Evolutionary conservation across 2,113 vertebrate species (phyloP).

Genomic region (Paedocypris sp.): DNA sequence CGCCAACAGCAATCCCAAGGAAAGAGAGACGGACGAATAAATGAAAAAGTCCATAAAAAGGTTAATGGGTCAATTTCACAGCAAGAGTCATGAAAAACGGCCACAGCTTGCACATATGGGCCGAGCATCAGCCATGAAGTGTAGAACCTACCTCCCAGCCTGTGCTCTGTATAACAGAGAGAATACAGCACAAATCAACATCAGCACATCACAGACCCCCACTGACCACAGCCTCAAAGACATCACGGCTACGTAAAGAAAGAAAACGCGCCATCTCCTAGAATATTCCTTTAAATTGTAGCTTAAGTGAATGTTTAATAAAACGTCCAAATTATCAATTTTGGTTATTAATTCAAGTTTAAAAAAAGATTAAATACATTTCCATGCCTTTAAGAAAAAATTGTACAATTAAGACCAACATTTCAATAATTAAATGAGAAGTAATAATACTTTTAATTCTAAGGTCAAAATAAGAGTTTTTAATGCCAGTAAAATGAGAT

Average conservation of each 20-base stretch:
- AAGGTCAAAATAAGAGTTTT: too few species aligned
- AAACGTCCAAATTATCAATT: too few species aligned
- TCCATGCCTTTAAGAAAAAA: too few species aligned
- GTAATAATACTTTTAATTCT: too few species aligned
- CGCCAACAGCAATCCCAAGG: constrained; percentile 51
- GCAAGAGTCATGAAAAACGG: constrained; percentile 78
- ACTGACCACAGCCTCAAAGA: neutral
- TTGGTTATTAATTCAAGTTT: too few species aligned
- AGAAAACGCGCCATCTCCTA: too few species aligned
- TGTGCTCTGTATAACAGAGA: constrained; percentile 98
- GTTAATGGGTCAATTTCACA: constrained; percentile 85
- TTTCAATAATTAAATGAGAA: too few species aligned
- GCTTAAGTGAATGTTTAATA: too few species aligned
- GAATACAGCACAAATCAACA: constrained; percentile 66
- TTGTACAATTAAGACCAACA: too few species aligned
- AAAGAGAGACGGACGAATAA: constrained; percentile 43
- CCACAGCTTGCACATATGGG: constrained; percentile 85
- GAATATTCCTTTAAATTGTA: too few species aligned
- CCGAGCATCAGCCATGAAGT: constrained; percentile 79
- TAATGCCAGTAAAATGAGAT: too few species aligned
- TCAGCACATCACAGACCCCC: constrained; percentile 46
- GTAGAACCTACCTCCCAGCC: constrained; percentile 99
- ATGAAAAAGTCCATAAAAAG: constrained; percentile 56
- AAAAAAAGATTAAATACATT: too few species aligned
- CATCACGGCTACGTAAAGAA: neutral